phyloP scores from a whole-genome alignment of 2,113 vertebrate species.

The Neolamprologus devosi region DNA sequence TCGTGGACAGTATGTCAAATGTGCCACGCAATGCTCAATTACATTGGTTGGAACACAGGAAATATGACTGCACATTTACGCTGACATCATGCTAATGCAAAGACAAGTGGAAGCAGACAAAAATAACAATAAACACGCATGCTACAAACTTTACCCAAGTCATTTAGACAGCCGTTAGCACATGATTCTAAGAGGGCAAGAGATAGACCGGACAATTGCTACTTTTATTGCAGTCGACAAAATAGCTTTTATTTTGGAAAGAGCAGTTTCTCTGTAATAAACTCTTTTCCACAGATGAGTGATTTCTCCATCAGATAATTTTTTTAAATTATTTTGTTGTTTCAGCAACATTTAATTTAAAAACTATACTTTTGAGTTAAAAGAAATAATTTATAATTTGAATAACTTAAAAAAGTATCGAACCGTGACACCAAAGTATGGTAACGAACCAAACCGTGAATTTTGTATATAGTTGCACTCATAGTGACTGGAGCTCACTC shows the following conservation, averaged over 20 bases:
- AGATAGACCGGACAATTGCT: not conserved
- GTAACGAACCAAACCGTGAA: not conserved
- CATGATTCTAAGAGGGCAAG: not conserved
- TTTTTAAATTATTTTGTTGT: fast-evolving
- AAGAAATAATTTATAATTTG: not conserved
- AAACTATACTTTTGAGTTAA: not conserved
- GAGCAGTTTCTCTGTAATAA: not conserved
- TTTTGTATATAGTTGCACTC: not conserved
- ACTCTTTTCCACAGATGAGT: not conserved
- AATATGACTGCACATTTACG: not conserved
- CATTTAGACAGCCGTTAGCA: not conserved
- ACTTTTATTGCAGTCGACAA: fast-evolving
- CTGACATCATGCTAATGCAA: not conserved
- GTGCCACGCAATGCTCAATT: not conserved
- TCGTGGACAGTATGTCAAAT: not conserved
- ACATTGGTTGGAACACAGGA: fast-evolving
- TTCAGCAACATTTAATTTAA: not conserved
- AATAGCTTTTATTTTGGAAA: not conserved
- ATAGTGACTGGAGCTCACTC: not conserved
- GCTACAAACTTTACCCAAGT: not conserved
- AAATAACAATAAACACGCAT: not conserved
- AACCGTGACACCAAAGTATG: not conserved
- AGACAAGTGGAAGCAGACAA: not conserved
- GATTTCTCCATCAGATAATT: not conserved
- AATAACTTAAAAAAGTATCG: not conserved